Conservation (phyloP, 92 coral and sea anemone genomes). For the Parazoanthus darwini region DNA sequence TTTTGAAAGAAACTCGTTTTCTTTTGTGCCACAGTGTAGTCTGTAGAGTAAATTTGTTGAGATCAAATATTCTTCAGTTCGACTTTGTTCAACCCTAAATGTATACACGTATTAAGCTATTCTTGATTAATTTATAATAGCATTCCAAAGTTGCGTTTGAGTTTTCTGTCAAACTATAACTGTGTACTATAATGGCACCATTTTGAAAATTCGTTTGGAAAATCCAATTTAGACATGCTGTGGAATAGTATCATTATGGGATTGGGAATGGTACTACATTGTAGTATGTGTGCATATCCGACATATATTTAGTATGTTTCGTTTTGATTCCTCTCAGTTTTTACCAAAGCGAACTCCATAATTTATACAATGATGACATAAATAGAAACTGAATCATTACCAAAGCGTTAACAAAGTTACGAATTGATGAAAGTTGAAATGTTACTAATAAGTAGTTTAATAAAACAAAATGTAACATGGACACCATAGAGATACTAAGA, state of each 20-base stretch:
- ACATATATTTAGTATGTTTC: neutral
- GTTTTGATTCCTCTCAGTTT: neutral
- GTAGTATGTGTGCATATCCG: neutral
- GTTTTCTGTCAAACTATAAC: neutral
- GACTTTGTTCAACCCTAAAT: neutral
- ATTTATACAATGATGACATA: neutral
- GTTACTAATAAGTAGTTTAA: no score
- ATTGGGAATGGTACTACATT: no score
- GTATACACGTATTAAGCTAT: neutral
- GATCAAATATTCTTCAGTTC: neutral
- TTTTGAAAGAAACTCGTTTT: neutral
- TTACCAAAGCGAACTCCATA: neutral
- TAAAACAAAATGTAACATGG: no score
- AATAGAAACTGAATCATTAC: neutral
- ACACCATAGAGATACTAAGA: neutral
- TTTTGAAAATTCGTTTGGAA: neutral
- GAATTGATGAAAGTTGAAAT: neutral
- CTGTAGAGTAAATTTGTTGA: neutral
- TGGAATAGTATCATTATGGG: no score
- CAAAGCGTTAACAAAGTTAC: neutral
- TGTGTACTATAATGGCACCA: neutral
- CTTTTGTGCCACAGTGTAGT: neutral
- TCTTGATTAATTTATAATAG: neutral
- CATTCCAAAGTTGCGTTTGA: neutral
- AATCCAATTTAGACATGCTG: no score